Percentiles rank a stretch among this genome's conserved stretches.
phyloP scores from a whole-genome alignment of 2,113 vertebrate species.

The Oreotrochilus melanogaster region DNA sequence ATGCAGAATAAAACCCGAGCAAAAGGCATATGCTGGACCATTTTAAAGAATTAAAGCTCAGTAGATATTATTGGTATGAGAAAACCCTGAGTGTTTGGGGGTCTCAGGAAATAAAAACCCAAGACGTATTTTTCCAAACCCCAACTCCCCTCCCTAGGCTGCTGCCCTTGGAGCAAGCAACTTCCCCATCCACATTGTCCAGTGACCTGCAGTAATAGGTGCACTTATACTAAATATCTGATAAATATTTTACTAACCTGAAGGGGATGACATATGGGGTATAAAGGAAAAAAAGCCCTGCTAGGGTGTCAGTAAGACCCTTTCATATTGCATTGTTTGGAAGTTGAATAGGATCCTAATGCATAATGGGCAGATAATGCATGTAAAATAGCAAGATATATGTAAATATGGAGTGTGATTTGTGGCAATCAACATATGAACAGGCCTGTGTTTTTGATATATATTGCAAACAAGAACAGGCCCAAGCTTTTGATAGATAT shows the following conservation, averaged over 20 bases:
- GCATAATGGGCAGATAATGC: constrained; percentile 67
- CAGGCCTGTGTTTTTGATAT: constrained; percentile 45
- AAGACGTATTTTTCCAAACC: neutral
- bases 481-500: constrained; percentile 26
- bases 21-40: neutral
- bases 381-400: constrained; percentile 68
- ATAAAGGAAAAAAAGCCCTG: constrained; percentile 44
- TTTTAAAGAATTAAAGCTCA: neutral
- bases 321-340: constrained; percentile 72
- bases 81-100: neutral
- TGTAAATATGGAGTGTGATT: constrained; percentile 63
- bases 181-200: neutral
- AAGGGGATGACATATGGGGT: constrained; percentile 63
- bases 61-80: neutral
- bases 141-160: neutral
- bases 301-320: constrained; percentile 41
- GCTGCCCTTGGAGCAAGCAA: neutral
- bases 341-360: constrained; percentile 59
- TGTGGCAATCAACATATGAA: constrained; percentile 50
- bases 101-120: neutral
- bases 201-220: constrained; percentile 24
- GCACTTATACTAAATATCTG: constrained; percentile 32
- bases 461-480: constrained; percentile 44
- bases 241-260: constrained; percentile 74
- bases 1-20: neutral